Evolutionary conservation across 2,113 vertebrate species (phyloP), one percentile per base, ranked within the genome.

Genomic region (Scartelaos histophorus): DNA sequence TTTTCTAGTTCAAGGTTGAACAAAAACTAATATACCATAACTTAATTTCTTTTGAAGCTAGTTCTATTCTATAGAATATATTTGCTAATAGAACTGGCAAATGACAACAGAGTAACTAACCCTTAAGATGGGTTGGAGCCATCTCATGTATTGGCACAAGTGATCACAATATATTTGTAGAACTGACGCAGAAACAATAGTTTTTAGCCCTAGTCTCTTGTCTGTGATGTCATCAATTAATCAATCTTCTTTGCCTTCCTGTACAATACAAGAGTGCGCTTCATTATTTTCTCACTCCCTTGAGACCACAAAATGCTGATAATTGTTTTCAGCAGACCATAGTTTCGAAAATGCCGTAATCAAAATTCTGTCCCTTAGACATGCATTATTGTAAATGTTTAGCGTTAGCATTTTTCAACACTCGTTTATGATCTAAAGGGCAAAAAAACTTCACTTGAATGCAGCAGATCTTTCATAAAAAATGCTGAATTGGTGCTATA

Each of bases 401-500:
- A 49, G 43, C 7, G 79, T 83, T 86, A 3, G 81, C 69, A 78
- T 78, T 82, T 83, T 79, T 78, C 56, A 51, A 16, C 3, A 35
- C 79, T 83, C 75, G 80, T 38, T 80, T 73, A 38, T 66, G 54
- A 79, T 86, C 13, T 77, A 72, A 83, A 85, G 62, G 78, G 53
- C 51, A 68, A 72, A 72, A n/a, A 87, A 77, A 13, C 67, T 66
- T 35, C 70, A 64, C 73, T 73, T 71, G 56, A 61, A 54, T 45
- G 68, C 53, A 58, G 74, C 69, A 43, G 51, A 75, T 72, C 58
- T 72, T 74, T 85, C 46, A 54, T 3, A 75, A 29, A 83, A 88
- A 85, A 62, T 87, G 89, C 88, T 90, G 84, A 91, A 87, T 84
- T 79, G 56, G 73, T 85, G 65, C 70, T 49, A 66, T 51, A 51